A percentile compares a stretch with the other conserved stretches of the same genome.
Conservation (phyloP, 1,140 invertebrate species). For the Helicoverpa zea region DNA sequence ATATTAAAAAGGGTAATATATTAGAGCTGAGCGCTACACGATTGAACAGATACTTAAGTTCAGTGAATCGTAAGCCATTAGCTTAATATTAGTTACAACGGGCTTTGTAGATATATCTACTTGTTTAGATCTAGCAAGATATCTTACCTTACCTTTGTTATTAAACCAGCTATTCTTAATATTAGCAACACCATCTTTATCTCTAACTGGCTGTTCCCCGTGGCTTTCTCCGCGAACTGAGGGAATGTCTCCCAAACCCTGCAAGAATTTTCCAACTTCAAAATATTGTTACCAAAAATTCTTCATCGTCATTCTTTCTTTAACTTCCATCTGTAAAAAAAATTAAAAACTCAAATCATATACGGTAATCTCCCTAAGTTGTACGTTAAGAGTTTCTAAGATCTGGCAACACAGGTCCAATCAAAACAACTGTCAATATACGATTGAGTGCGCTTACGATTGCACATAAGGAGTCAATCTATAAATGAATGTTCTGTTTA, state of each 20-base stretch:
- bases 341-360: too few relatives aligned
- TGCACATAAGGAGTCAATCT: slow-evolving; percentile 20
- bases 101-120: background rate
- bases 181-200: background rate
- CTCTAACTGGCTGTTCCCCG: too few relatives aligned
- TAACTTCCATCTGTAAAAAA: too few relatives aligned
- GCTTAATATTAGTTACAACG: slow-evolving; percentile 3
- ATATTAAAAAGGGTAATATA: slow-evolving; percentile 18
- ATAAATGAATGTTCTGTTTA: slow-evolving; percentile 19
- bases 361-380: too few relatives aligned
- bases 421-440: slow-evolving; percentile 39
- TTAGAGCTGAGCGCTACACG: background rate
- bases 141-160: background rate
- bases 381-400: too few relatives aligned
- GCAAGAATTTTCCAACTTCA: too few relatives aligned
- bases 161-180: background rate
- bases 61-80: background rate
- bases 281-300: too few relatives aligned
- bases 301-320: too few relatives aligned
- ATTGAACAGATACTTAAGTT: background rate
- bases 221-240: too few relatives aligned
- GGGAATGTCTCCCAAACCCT: too few relatives aligned
- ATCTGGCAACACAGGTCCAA: background rate
- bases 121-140: background rate
- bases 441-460: slow-evolving; percentile 26